Evolutionary conservation across 1,140 invertebrate genomes (phyloP), one percentile per base, ranked within the genome.

Genomic region (Chymomyza costata): DNA sequence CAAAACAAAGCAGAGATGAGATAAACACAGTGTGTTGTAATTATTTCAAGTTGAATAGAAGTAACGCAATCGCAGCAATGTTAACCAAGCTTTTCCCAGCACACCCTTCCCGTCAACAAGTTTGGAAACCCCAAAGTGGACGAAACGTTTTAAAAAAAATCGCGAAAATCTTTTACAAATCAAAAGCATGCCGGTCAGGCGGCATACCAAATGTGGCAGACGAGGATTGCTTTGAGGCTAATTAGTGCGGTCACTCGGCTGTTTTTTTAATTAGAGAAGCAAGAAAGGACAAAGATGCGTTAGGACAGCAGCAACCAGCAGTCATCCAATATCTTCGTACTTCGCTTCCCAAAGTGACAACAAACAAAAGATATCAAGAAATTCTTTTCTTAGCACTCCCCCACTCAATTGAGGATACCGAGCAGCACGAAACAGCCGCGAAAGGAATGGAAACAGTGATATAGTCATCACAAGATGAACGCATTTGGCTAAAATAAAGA

Each of bases 341-440:
- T n/a, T n/a, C n/a, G n/a, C n/a, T 3, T 25, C 21, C 3, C 32
- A 34, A 6, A 65, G 73, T 66, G 63, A 63, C 63, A 69, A 71
- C 73, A 78, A 80, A 80, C 73, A 78, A 78, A 78, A 78, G 73
- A 78, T 80, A 78, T 78, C 73, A 78, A 80, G 73, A 78, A 78
- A 81, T 78, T 80, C 73, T 73, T 80, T 76, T 76, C 70, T 76
- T 76, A 46, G 69, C 69, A 44, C 41, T 18, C 49, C 19, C 49
- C 32, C 41, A 28, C 55, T 45, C 16, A 45, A 13, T n/a, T n/a
- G n/a, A n/a, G 25, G 19, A 13, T 15, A 30, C 6, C 5, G 13
- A 11, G 1, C 16, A 11, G 35, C 37, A 51, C 53, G 56, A 43
- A 49, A 52, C 70, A 51, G 65, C 71, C 57, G 32, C 61, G 28